These are phyloP conservation scores for Acanthosepion esculentum DNA, from an alignment of 2,888 invertebrate genomes.

Conservation along the genomic window DNA sequence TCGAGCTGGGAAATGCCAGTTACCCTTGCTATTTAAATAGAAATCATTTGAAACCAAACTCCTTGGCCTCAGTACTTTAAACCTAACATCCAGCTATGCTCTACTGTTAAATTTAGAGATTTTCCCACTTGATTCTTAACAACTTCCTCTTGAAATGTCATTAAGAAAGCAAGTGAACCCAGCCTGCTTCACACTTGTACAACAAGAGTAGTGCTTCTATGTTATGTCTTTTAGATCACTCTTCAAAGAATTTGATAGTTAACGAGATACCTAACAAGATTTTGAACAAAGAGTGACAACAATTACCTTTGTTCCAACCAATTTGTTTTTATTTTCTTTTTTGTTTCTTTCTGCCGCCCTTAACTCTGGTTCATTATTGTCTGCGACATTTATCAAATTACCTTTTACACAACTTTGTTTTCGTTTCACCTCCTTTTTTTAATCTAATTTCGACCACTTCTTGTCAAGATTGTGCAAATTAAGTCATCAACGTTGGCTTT, in stretches of 20 bases:
- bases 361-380: conserved; percentile 7
- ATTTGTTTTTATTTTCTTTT: background rate
- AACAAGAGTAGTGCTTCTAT: background rate
- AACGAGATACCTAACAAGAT: conserved; percentile 22
- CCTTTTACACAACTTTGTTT: background rate
- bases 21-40: too few species aligned
- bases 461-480: background rate
- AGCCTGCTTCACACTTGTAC: background rate
- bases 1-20: too few species aligned
- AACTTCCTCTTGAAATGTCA: background rate
- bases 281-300: background rate
- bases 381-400: background rate
- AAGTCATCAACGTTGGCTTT: background rate
- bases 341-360: background rate
- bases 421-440: background rate
- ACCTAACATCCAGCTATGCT: too few species aligned
- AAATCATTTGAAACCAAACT: too few species aligned
- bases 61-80: too few species aligned
- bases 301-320: background rate
- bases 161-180: background rate
- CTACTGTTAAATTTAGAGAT: too few species aligned
- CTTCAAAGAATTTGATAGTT: background rate
- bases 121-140: background rate
- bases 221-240: background rate
- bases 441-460: background rate